phyloP scores from a whole-genome alignment of 2,113 vertebrate genomes.

The Saccopteryx bilineata region DNA sequence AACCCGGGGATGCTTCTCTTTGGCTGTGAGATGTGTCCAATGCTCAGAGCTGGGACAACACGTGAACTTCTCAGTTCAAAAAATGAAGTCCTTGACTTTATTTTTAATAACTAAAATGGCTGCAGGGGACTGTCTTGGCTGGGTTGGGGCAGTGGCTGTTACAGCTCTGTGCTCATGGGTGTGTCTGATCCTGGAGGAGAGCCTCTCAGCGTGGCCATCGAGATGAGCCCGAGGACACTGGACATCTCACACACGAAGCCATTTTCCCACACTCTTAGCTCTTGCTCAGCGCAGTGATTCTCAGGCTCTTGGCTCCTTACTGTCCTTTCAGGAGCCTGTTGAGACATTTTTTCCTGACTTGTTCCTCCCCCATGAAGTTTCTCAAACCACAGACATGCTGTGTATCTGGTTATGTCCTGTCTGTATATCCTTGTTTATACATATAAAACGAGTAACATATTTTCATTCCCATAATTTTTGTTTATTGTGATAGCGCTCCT shows the following conservation, averaged over 20 bases:
- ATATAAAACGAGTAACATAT: neutral
- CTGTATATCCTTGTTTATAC: neutral
- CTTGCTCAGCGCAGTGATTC: neutral
- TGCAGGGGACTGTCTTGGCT: neutral
- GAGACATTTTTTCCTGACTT: neutral
- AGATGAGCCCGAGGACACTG: neutral
- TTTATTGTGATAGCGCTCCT: neutral
- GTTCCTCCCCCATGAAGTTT: neutral
- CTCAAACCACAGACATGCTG: neutral
- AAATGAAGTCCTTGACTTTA: neutral
- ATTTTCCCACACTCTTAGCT: neutral
- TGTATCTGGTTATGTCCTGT: neutral
- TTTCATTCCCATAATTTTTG: neutral
- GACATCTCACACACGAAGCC: neutral
- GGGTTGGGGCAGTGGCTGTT: neutral
- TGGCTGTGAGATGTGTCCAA: neutral
- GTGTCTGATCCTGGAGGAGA: neutral
- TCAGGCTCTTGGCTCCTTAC: neutral
- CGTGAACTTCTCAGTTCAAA: neutral
- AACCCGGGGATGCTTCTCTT: neutral
- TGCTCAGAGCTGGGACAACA: neutral
- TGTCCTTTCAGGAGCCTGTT: neutral
- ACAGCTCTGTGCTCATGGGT: neutral
- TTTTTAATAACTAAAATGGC: conserved; percentile 6
- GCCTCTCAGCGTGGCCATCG: neutral